phyloP scores from a whole-genome alignment of 2,113 vertebrate genomes.

The Oreochromis spilurus region DNA sequence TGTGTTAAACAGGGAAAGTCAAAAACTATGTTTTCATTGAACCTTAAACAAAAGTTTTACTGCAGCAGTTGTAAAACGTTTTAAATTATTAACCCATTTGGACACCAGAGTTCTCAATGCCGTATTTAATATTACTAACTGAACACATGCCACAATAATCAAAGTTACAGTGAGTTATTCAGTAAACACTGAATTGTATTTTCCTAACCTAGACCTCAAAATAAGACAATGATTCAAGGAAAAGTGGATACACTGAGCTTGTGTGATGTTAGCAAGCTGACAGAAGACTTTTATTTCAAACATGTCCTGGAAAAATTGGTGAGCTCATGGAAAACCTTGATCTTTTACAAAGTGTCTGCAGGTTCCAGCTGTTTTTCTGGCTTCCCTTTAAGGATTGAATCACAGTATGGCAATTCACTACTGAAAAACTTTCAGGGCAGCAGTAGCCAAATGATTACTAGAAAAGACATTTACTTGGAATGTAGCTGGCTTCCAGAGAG shows the following conservation, averaged over 20 bases:
- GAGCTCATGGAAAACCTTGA: constrained; percentile 64
- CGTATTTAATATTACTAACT: neutral
- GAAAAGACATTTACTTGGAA: constrained; percentile 31
- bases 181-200: neutral
- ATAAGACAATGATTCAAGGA: neutral
- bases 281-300: constrained; percentile 26
- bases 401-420: constrained; percentile 32
- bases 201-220: neutral
- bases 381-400: constrained; percentile 41
- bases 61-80: neutral
- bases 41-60: constrained; percentile 20
- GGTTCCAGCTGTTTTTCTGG: constrained; percentile 40
- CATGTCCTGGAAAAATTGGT: constrained; percentile 29
- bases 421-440: constrained; percentile 23
- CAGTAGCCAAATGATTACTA: constrained; percentile 43
- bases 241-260: neutral
- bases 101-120: neutral
- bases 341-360: constrained; percentile 39
- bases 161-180: neutral
- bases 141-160: neutral
- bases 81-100: constrained; percentile 13
- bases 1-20: neutral
- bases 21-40: neutral
- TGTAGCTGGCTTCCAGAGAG: neutral
- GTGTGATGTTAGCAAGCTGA: constrained; percentile 1